A percentile compares a stretch with the other conserved stretches of the same genome.
Conservation (phyloP, 2,888 invertebrate species). For the Patella caerulea region DNA sequence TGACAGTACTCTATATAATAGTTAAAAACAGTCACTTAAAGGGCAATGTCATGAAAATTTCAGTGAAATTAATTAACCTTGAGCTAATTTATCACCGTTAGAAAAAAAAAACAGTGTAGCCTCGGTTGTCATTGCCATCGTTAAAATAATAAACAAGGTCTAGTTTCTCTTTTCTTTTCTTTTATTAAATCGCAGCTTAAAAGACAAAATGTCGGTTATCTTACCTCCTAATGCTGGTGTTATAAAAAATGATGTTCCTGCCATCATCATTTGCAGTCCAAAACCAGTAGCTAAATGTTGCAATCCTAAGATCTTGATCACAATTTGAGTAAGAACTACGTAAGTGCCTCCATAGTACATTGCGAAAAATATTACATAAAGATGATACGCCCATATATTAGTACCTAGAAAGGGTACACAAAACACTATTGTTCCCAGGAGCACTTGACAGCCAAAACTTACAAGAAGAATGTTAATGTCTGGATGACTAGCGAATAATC, state of each 20-base stretch:
- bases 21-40: no score
- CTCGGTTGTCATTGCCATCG: no score
- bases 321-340: neutral
- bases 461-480: neutral
- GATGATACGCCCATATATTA: neutral
- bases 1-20: no score
- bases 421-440: neutral
- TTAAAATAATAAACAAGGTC: no score
- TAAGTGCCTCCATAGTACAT: neutral
- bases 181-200: no score
- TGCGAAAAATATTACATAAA: neutral
- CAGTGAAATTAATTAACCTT: no score
- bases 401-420: neutral
- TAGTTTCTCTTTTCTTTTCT: no score
- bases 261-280: constrained; percentile 7
- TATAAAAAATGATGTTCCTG: neutral
- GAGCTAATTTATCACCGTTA: no score
- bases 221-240: neutral
- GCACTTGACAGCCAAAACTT: neutral
- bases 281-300: neutral
- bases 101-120: no score
- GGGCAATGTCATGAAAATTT: no score
- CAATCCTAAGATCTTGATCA: neutral
- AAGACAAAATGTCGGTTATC: neutral
- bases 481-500: neutral